A percentile compares a stretch with the other conserved stretches of the same genome.
Conservation (phyloP, 2,888 invertebrate species). For the Mactromeris polynyma region DNA sequence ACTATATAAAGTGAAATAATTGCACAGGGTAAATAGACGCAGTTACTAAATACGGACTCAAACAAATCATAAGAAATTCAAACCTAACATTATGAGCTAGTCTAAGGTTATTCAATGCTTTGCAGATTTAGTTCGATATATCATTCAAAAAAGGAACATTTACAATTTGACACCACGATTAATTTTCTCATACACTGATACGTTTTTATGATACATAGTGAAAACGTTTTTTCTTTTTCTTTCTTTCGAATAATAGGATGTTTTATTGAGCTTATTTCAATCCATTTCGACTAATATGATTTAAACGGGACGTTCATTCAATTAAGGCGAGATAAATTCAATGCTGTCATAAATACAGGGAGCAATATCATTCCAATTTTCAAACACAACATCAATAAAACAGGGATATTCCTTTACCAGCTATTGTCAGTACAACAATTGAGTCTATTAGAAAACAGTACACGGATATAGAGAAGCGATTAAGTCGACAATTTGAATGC, state of each 20-base stretch:
- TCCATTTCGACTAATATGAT: not conserved
- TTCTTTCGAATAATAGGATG: not conserved
- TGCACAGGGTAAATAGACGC: no score
- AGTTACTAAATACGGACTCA: no score
- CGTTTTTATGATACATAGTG: not conserved
- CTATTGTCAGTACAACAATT: not conserved
- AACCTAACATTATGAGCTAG: no score
- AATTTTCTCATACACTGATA: not conserved
- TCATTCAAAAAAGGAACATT: not conserved
- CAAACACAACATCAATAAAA: not conserved
- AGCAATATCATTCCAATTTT: not conserved
- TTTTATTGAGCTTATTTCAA: not conserved
- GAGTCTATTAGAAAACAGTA: conserved; percentile 2
- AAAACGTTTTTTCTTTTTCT: not conserved
- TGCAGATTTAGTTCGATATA: not conserved
- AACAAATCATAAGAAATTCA: no score
- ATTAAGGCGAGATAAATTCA: not conserved
- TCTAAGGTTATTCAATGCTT: no score
- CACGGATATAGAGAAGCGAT: not conserved
- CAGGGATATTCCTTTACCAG: not conserved
- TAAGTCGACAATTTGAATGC: not conserved
- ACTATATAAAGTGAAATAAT: no score
- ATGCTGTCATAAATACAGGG: not conserved
- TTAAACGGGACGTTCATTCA: not conserved
- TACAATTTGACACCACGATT: not conserved